Evolutionary conservation across 2,888 invertebrate species (phyloP), one percentile per base, ranked within the genome.

Genomic region (Eupithecia subfuscata): DNA sequence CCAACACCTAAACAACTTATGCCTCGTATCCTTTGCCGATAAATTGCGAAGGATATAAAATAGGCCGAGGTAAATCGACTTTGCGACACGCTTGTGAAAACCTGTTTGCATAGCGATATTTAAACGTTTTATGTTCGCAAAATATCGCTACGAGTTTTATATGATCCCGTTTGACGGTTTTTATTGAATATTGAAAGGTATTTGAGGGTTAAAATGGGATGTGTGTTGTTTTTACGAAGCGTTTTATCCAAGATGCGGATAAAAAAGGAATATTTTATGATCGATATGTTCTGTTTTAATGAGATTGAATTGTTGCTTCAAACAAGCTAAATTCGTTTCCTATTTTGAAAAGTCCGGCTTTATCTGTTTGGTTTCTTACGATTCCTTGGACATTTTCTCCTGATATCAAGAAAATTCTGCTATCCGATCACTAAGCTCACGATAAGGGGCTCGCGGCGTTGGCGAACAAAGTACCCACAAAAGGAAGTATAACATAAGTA

Each of bases 111-210:
- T 89, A 88, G 87, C 84, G 85, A 89, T 89, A 88, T 88, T 88
- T 88, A 89, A 88, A 86, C 85, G 84, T 82, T 86, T 83, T 84
- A 83, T 85, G 83, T 82, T 81, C 77, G 80, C 79, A 79, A 84
- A 86, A 86, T 88, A 88, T 88, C 86, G 85, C 85, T 86, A 86
- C 82, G 84, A 87, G 85, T 85, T 87, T 86, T 86, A 86, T 88
- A 86, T 88, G 87, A 91, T 90, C 88, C 84, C 86, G 86, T 92
- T 91, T 91, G 90, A 90, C 85, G 84, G 85, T 86, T 89, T 90
- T 91, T 92, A 92, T 93, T 92, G 88, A 92, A 93, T 93, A 92
- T 91, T 86, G 89, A 89, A 92, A 91, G 89, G 90, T 90, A 92
- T 92, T 91, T 90, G 88, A 88, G 79, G 88, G 85, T 84, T 87